Conservation (phyloP, 2,797 vertebrate genomes). For the Gambusia yucatana region DNA sequence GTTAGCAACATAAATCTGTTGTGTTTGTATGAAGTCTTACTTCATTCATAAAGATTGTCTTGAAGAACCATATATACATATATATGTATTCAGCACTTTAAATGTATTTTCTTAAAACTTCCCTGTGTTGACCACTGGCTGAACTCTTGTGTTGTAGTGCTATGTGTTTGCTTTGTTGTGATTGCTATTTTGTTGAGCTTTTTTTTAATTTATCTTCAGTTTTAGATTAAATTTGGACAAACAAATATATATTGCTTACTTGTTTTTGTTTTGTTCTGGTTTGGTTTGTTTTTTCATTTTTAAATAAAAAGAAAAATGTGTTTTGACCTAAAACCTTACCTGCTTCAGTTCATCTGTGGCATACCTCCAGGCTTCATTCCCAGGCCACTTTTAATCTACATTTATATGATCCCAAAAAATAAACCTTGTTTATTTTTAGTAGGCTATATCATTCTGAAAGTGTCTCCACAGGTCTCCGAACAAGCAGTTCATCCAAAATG, state of each 20-base stretch:
- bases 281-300: background rate
- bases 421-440: background rate
- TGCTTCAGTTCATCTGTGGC: background rate
- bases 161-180: background rate
- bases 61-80: background rate
- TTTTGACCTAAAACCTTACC: background rate
- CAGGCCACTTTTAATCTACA: background rate
- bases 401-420: background rate
- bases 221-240: slow-evolving; percentile 11
- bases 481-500: background rate
- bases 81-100: slow-evolving; percentile 43
- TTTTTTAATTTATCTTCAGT: slow-evolving; percentile 10
- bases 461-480: background rate
- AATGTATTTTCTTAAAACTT: slow-evolving; percentile 27
- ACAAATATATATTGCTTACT: background rate
- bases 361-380: background rate
- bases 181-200: slow-evolving; percentile 7
- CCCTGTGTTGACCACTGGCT: slow-evolving; percentile 49
- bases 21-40: background rate
- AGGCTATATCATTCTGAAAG: background rate
- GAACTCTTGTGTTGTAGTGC: slow-evolving; percentile 55
- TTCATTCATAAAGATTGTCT: background rate
- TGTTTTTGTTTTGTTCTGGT: background rate
- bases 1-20: background rate
- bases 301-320: background rate